Percentiles rank a stretch among this genome's conserved stretches.
These are phyloP conservation scores for Macaria notata DNA, from an alignment of 2,888 invertebrate species.

Conservation along the genomic window DNA sequence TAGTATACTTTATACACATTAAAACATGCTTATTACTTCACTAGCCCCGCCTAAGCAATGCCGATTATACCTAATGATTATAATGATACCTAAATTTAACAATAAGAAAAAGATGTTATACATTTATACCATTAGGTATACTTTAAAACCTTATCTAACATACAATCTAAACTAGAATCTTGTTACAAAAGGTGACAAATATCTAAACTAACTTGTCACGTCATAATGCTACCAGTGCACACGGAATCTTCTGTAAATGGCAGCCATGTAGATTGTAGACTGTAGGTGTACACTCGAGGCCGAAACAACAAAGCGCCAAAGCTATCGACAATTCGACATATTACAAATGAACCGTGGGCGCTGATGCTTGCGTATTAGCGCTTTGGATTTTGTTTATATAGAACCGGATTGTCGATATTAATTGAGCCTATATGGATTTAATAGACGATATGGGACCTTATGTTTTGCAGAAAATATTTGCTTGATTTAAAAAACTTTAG, in stretches of 20 bases:
- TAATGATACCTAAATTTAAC: too few species aligned
- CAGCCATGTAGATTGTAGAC: constrained; percentile 38
- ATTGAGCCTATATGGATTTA: neutral
- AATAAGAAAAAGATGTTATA: too few species aligned
- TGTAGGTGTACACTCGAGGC: constrained; percentile 70
- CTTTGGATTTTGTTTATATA: neutral
- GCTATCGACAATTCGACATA: constrained; percentile 29
- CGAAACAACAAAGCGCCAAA: constrained; percentile 49
- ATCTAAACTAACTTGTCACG: too few species aligned
- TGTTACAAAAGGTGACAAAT: too few species aligned
- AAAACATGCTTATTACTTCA: too few species aligned
- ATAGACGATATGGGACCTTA: neutral
- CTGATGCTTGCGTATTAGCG: constrained; percentile 13
- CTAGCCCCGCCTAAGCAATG: too few species aligned
- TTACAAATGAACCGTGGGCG: constrained; percentile 29
- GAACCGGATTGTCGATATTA: neutral
- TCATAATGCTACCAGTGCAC: neutral
- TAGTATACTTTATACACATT: too few species aligned
- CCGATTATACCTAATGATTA: too few species aligned
- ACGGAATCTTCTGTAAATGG: constrained; percentile 44
- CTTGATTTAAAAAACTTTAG: neutral
- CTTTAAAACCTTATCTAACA: too few species aligned
- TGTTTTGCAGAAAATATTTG: neutral
- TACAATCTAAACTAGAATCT: too few species aligned
- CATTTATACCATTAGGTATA: too few species aligned